Base-by-base conservation (phyloP, 2,113 vertebrate genomes). In the Mesitornis unicolor region DNA sequence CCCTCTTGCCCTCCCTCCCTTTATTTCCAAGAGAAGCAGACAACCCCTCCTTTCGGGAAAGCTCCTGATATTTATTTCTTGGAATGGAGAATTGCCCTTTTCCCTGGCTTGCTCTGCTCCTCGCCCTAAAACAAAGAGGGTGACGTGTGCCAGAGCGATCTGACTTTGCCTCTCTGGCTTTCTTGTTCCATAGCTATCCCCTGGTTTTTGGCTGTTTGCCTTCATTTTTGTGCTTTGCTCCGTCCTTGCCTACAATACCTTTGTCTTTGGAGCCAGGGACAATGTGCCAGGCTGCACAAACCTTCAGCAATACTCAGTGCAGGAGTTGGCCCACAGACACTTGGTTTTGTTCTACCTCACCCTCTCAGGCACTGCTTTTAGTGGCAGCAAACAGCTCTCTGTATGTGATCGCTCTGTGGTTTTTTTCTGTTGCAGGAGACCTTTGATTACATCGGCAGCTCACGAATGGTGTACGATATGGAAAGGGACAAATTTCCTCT, bases 361-460 rank as follows among this genome's bases (percentile, higher is more conserved):
- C 29, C 40, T 47, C 50, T 77, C 36, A 3, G 4, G 21, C 26
- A 2, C 6, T 33, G 21, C 65, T 38, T 38, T 18, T 29, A 7
- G 20, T 10, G 47, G 50, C 24, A 18, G 75, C 31, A 2, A 36
- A 42, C 74, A 64, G 26, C 8, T 47, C 3, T 14, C 38, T 4
- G 0, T 16, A 1, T 26, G 19, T 2, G 28, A 33, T 31, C 50
- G 9, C 2, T 6, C 1, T 14, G 2, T 16, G 33, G 16, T 7
- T 10, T 13, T 15, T 38, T 28, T 8, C 43, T 28, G 1, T 33
- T 61, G 29, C 97, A 99, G 99, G 99, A 99, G 93, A 98, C 98
- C 8, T 99, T 99, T 36, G 99, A 99, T 96, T 99, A 99, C 98
- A 99, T 99, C 10, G 99, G 99, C 96, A 99, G 99, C 81, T 99